Conservation (phyloP, 2,888 invertebrate genomes). For the Patella caerulea region DNA sequence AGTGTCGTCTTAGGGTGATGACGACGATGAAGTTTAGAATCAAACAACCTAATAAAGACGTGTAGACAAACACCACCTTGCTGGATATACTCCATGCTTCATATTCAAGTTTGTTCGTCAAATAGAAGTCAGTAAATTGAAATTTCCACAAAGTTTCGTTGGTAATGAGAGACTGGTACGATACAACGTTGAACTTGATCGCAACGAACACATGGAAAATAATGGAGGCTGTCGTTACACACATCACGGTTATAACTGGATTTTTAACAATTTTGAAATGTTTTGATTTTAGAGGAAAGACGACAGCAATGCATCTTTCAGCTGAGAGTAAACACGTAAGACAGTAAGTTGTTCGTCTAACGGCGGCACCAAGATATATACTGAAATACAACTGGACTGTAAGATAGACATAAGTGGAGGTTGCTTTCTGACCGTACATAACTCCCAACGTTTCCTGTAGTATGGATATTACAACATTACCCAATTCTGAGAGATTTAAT, state of each 20-base stretch:
- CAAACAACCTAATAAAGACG: not conserved
- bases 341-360: not conserved
- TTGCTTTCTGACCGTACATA: not conserved
- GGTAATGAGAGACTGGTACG: not conserved
- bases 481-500: not conserved
- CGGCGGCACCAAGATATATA: not conserved
- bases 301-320: not conserved
- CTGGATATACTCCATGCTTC: not conserved
- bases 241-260: not conserved
- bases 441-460: not conserved
- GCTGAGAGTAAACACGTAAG: not conserved
- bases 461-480: not conserved
- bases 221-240: not conserved
- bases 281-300: constrained; percentile 6
- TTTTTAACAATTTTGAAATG: not conserved
- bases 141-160: not conserved
- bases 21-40: not conserved
- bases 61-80: not conserved
- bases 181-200: not conserved
- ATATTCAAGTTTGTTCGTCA: not conserved
- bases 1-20: not conserved
- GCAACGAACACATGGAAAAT: constrained; percentile 3
- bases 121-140: not conserved
- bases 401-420: not conserved
- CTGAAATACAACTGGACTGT: not conserved